Evolutionary conservation across 2,113 vertebrate genomes (phyloP).

Genomic region (Meriones unguiculatus): DNA sequence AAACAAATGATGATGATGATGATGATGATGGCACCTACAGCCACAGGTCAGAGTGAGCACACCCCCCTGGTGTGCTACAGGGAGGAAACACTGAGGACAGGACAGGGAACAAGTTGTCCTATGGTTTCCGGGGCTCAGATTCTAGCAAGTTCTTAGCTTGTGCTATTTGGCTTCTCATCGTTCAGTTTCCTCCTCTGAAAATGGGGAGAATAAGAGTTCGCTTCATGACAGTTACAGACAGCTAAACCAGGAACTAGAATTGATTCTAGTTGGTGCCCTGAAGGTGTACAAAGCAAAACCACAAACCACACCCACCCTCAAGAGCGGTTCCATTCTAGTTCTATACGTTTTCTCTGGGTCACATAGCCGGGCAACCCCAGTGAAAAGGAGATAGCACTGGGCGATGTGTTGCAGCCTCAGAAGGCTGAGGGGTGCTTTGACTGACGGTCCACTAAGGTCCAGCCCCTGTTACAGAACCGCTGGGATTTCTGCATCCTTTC

Average conservation of each 20-base stretch:
- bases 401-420: background rate
- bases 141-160: background rate
- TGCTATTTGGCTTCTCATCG: background rate
- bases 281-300: background rate
- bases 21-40: background rate
- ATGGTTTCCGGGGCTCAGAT: background rate
- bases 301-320: background rate
- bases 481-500: background rate
- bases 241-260: background rate
- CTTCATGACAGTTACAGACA: background rate
- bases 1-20: background rate
- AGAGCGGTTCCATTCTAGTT: constrained; percentile 52
- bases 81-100: background rate
- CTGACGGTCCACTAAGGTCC: constrained; percentile 23
- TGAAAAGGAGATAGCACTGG: constrained; percentile 39
- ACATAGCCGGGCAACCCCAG: constrained; percentile 2
- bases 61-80: background rate
- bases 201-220: background rate
- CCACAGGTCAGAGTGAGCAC: background rate
- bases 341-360: constrained; percentile 35
- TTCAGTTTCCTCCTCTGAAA: constrained; percentile 41
- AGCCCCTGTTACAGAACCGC: background rate
- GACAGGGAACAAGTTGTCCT: background rate
- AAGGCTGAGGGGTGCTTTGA: constrained; percentile 43
- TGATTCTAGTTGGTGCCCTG: background rate